Evolutionary conservation across 1,140 invertebrate genomes (phyloP), one percentile per base, ranked within the genome.

Genomic region (Trigoniulus corallinus): DNA sequence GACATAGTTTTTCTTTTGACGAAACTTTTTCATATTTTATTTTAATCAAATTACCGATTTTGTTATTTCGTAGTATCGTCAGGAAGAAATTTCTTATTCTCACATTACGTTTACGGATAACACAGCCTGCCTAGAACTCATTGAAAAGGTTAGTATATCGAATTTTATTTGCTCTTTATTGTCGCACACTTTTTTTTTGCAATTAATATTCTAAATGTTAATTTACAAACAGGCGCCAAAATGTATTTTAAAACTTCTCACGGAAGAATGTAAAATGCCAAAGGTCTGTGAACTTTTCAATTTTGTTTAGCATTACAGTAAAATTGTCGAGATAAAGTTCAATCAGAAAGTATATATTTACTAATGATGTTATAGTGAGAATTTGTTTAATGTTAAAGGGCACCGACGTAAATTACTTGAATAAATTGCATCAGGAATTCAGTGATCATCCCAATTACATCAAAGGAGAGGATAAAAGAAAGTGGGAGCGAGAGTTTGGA

Each of bases 31-130:
- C 12, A 44, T 44, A 44, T 21, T n/a, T n/a, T 20, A 7, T 44
- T 20, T 10, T 44, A 37, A 41, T 21, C n/a, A 41, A 37, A 48
- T 39, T 48, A 42, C 47, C 57, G 58, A 47, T 54, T 54, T 54
- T 59, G n/a, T 71, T 74, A n/a, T n/a, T 54, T 4, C 62, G 7
- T 34, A 88, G 84, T 93, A 93, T 64, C 76, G 77, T 25, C 78
- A 86, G 70, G 88, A 93, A 69, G 83, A 82, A 56, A 89, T 93
- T 40, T 72, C 81, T 57, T 92, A 86, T 66, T 82, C 80, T 24
- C 85, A 91, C 61, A 89, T 93, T 51, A 78, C 80, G 50, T 93
- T 92, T 64, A 89, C 85, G 1, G 88, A 93, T 66, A 93, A 93
- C 64, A 83, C 83, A 1, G 68, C 77, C 47, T 92, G 88, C 64